Evolutionary conservation across 2,797 vertebrate species (phyloP).

Genomic region (Eulemur coronatus): DNA sequence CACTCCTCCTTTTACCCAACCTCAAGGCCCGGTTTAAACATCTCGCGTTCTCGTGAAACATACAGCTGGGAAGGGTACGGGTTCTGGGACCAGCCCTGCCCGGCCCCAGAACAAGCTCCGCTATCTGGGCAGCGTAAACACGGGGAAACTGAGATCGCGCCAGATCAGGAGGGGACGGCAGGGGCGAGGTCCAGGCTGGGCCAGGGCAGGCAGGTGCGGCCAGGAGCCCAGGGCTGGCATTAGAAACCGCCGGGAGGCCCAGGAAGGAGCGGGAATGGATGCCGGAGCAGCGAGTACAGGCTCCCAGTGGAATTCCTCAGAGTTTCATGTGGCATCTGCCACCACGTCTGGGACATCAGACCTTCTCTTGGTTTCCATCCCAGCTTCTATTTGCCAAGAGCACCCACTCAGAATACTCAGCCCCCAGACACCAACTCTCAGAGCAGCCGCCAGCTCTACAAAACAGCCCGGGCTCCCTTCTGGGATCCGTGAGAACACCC

Average conservation of each 20-base stretch:
- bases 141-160: background rate
- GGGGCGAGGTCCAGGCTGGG: background rate
- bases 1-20: too few relatives aligned
- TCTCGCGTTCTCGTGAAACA: background rate
- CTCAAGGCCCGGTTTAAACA: background rate
- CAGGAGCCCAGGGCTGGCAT: background rate
- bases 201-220: background rate
- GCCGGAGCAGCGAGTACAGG: fast-evolving
- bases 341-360: background rate
- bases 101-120: too few relatives aligned
- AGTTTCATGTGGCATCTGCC: background rate
- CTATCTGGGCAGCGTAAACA: background rate
- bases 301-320: background rate
- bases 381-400: background rate
- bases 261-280: fast-evolving
- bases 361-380: background rate
- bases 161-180: background rate
- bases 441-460: background rate
- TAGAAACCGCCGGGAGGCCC: background rate
- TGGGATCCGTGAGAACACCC: background rate
- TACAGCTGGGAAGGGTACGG: too few relatives aligned
- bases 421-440: background rate
- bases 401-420: too few relatives aligned
- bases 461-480: fast-evolving
- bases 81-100: background rate